These are phyloP conservation scores for Acyrthosiphon pisum DNA, from an alignment of 1,140 invertebrate species.

Conservation along the genomic window DNA sequence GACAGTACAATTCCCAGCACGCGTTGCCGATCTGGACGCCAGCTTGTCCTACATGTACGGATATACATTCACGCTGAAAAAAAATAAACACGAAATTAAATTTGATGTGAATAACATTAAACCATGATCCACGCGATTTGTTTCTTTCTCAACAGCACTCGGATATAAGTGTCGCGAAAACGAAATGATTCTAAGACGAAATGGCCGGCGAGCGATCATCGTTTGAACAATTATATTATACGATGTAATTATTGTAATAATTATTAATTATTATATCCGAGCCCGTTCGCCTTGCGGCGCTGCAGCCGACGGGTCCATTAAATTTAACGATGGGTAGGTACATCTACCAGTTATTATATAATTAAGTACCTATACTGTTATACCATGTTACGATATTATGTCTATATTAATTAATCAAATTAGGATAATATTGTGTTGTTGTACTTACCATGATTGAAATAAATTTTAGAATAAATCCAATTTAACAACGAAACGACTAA, in stretches of 20 bases:
- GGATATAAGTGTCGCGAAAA: background rate
- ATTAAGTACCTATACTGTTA: background rate
- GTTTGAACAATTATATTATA: background rate
- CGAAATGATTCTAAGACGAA: background rate
- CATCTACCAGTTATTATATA: background rate
- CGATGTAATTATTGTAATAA: background rate
- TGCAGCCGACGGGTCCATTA: background rate
- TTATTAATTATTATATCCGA: background rate
- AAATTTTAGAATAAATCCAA: background rate
- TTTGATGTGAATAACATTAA: background rate
- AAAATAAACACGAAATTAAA: background rate
- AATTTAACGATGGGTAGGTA: background rate
- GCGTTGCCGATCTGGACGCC: background rate
- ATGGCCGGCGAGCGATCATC: background rate
- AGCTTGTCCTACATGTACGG: background rate
- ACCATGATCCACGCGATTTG: background rate
- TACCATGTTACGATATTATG: background rate
- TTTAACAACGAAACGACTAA: background rate
- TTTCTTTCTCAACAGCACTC: background rate
- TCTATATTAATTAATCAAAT: background rate
- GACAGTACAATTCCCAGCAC: background rate
- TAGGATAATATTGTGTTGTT: background rate
- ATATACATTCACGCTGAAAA: constrained; percentile 1
- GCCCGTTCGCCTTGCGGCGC: background rate
- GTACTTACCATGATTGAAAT: constrained; percentile 1